These are phyloP conservation scores for Anableps anableps DNA, from an alignment of 2,797 vertebrate species.

Conservation along the genomic window DNA sequence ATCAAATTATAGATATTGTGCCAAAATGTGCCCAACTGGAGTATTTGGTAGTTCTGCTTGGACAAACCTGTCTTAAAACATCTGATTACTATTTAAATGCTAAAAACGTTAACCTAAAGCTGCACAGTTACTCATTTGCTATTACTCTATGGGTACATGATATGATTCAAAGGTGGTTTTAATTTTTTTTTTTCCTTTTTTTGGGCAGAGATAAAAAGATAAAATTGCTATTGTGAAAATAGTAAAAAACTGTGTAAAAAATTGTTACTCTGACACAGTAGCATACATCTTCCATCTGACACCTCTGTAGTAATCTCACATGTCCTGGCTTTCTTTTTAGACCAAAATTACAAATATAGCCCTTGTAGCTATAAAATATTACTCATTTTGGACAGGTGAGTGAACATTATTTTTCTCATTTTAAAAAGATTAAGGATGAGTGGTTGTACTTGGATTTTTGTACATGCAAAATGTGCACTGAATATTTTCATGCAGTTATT, in stretches of 20 bases:
- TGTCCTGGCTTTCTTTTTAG: neutral
- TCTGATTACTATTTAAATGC: too few relatives aligned
- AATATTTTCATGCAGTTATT: neutral
- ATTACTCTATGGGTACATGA: neutral
- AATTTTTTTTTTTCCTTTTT: neutral
- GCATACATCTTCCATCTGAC: neutral
- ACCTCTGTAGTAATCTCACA: neutral
- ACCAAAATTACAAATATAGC: neutral
- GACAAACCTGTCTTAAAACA: too few relatives aligned
- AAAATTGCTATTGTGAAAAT: neutral
- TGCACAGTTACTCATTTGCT: neutral
- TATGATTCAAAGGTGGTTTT: neutral
- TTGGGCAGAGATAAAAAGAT: neutral
- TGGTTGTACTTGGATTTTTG: slow-evolving; percentile 4
- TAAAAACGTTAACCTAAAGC: too few relatives aligned
- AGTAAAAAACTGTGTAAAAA: too few relatives aligned
- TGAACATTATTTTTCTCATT: neutral
- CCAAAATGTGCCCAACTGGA: neutral
- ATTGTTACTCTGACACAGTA: neutral
- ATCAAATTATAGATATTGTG: neutral
- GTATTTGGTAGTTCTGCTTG: neutral
- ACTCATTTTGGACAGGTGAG: neutral
- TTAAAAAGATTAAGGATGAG: slow-evolving; percentile 2
- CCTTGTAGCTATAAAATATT: too few relatives aligned
- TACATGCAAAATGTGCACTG: neutral